phyloP scores from a whole-genome alignment of 2,113 vertebrate genomes.

The Corydoras maculifer region DNA sequence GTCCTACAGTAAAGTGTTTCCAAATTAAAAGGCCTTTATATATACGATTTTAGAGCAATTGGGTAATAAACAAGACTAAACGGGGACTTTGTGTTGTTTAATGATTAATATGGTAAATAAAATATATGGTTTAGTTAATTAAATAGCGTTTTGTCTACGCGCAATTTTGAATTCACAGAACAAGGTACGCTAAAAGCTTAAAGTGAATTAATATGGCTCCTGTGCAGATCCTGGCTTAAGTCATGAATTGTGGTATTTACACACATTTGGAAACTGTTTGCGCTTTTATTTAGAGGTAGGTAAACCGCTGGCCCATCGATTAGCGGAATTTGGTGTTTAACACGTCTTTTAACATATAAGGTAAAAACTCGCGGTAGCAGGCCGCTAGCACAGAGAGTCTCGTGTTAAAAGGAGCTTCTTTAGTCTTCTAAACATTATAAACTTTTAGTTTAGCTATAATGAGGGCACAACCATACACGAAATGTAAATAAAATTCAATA shows the following conservation, averaged over 20 bases:
- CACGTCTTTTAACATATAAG: slow-evolving; percentile 51
- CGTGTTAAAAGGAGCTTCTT: background rate
- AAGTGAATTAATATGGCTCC: background rate
- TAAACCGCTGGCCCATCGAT: background rate
- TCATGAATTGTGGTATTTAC: background rate
- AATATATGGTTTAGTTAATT: too few species aligned
- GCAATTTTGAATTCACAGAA: slow-evolving; percentile 34
- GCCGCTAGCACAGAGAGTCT: slow-evolving; percentile 6
- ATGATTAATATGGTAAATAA: too few species aligned
- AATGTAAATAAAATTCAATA: too few species aligned
- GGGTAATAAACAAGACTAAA: too few species aligned
- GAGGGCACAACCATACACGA: too few species aligned
- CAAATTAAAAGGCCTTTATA: too few species aligned
- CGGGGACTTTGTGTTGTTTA: too few species aligned
- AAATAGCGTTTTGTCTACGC: background rate
- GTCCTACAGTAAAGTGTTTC: too few species aligned
- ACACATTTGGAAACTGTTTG: background rate
- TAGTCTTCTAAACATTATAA: too few species aligned
- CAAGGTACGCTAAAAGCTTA: background rate
- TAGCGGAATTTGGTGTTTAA: background rate
- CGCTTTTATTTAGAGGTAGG: slow-evolving; percentile 18
- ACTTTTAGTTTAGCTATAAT: too few species aligned
- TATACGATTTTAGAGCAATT: too few species aligned
- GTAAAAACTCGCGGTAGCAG: slow-evolving; percentile 23
- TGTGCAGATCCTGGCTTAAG: background rate